These are phyloP conservation scores for Limonius californicus DNA, from an alignment of 1,140 invertebrate genomes.

Conservation along the genomic window DNA sequence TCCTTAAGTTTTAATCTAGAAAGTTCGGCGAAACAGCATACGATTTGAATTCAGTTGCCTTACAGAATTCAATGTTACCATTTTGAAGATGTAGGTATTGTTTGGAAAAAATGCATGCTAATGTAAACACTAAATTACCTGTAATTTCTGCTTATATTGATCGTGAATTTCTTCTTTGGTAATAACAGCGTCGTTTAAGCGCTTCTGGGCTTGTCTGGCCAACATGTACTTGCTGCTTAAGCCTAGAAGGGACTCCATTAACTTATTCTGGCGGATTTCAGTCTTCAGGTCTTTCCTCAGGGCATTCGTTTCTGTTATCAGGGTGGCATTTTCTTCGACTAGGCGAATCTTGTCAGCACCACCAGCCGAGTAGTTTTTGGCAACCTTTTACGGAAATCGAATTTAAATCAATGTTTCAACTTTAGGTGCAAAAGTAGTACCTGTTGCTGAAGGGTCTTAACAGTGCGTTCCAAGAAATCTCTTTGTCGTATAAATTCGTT, in stretches of 20 bases:
- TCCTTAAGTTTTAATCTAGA: too few species aligned
- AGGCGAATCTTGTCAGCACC: conserved; percentile 43
- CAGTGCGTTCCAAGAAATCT: conserved; percentile 72
- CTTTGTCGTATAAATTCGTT: conserved; percentile 75
- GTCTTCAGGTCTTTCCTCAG: conserved; percentile 64
- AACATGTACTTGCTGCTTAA: conserved; percentile 53
- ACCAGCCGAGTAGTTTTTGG: conserved; percentile 19
- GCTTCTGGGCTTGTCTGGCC: conserved; percentile 54
- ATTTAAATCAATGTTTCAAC: not conserved
- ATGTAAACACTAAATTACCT: conserved; percentile 33
- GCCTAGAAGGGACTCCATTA: conserved; percentile 69
- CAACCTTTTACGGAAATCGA: not conserved
- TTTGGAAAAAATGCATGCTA: not conserved
- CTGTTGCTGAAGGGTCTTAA: conserved; percentile 59
- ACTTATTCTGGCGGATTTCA: conserved; percentile 57
- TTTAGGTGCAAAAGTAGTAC: conserved; percentile 34
- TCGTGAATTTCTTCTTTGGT: conserved; percentile 59
- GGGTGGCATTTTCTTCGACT: conserved; percentile 68
- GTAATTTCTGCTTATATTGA: conserved; percentile 55
- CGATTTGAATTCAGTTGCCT: not conserved
- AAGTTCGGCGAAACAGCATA: conserved; percentile 3
- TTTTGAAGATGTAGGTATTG: not conserved
- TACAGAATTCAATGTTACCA: not conserved
- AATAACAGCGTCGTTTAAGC: conserved; percentile 57
- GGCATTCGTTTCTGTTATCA: conserved; percentile 72